phyloP scores from a whole-genome alignment of 2,797 vertebrate species.

The Rallus crepitans region DNA sequence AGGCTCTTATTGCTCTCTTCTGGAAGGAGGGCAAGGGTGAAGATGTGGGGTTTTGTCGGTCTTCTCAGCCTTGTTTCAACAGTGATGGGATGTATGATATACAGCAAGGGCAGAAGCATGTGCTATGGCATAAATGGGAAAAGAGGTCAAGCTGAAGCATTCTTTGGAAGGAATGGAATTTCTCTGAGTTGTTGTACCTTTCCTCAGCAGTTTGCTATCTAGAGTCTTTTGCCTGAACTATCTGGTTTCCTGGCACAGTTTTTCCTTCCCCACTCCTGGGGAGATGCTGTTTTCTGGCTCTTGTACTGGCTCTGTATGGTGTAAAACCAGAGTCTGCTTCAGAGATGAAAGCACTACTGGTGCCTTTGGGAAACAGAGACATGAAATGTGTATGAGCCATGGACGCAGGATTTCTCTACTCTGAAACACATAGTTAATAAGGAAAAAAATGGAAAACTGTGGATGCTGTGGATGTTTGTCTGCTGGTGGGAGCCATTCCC shows the following conservation, averaged over 20 bases:
- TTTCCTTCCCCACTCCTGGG: not conserved
- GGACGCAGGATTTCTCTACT: rapidly evolving
- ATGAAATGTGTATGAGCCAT: not conserved
- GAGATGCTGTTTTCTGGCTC: not conserved
- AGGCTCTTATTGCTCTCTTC: not conserved
- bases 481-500: not conserved
- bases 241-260: not conserved
- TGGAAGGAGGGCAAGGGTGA: not conserved
- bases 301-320: not conserved
- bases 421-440: not conserved
- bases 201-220: not conserved
- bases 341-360: not conserved
- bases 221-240: not conserved
- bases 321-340: not conserved
- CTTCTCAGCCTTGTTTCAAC: not conserved
- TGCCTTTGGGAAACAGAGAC: not conserved
- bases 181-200: rapidly evolving
- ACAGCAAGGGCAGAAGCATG: not conserved
- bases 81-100: not conserved
- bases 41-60: no score
- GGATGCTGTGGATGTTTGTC: no score
- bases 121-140: not conserved
- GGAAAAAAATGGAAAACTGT: not conserved
- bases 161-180: not conserved
- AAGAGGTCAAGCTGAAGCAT: not conserved